Base-by-base conservation (phyloP, 2,113 vertebrate species). In the Podilymbus podiceps region DNA sequence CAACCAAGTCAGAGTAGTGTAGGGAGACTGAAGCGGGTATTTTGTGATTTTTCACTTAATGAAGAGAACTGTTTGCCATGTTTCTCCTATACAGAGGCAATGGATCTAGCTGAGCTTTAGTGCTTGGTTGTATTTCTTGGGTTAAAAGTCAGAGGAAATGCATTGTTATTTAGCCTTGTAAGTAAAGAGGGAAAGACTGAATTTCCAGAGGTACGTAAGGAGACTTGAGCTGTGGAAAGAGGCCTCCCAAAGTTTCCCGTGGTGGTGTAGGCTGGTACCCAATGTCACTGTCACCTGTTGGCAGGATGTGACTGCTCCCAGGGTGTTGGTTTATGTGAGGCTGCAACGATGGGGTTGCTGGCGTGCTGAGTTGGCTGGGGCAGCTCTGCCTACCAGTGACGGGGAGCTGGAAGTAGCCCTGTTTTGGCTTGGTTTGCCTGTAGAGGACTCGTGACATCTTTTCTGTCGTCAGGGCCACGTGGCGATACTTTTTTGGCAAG, bases 81-180 rank as follows among this genome's bases (percentile, higher is more conserved):
- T 1, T 53, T 85, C 88, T 82, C 19, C 35, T 79, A 16, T 49
- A 59, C 4, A 3, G 55, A 9, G 9, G 9, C 49, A 72, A 18
- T 69, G 13, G 52, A 73, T 56, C 42, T 47, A 15, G 18, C 38
- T 22, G 17, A 88, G 71, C 42, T 85, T 60, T 53, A 50, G 66
- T 40, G 30, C 52, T 42, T 89, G 38, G 9, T 58, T 87, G 13
- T 75, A 31, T 86, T 92, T 83, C 59, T 68, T 67, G n/a, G 10
- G 9, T 85, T 90, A 62, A 63, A 74, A 92, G 25, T 59, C 81
- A 87, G 84, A 94, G 49, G 30, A 87, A 79, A 30, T 56, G 47
- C 44, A 49, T 58, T 13, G 15, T 62, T 68, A 76, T 83, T 86
- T 49, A 80, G 72, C 42, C 35, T 62, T 64, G 11, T 0, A 59